Evolutionary conservation across 1,140 invertebrate species (phyloP).

Genomic region (Theocolax elegans): DNA sequence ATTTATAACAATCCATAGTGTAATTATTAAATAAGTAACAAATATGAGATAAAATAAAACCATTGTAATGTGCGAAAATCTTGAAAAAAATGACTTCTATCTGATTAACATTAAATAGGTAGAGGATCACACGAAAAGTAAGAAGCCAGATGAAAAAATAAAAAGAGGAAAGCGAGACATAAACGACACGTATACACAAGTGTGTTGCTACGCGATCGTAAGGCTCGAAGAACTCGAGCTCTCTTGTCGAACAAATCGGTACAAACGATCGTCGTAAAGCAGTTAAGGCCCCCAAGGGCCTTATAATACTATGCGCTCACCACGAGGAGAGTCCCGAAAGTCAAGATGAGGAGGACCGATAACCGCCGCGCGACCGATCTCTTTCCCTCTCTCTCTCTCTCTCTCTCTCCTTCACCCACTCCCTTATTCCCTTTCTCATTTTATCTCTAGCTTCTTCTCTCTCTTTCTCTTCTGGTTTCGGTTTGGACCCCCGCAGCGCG

Average conservation of each 20-base stretch:
- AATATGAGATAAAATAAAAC: no score
- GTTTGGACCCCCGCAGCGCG: conserved; percentile 60
- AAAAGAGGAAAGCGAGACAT: neutral
- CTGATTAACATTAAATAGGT: no score
- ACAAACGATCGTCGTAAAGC: conserved; percentile 70
- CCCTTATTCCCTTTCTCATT: conserved; percentile 39
- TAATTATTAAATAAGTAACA: no score
- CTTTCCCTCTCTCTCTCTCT: conserved; percentile 13
- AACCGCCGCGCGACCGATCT: conserved; percentile 49
- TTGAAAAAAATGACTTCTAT: no score
- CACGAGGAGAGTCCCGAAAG: conserved; percentile 51
- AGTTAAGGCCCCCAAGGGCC: conserved; percentile 60
- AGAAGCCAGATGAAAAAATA: neutral
- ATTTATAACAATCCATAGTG: no score
- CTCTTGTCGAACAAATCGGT: conserved; percentile 69
- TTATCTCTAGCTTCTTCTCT: conserved; percentile 38
- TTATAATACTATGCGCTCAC: conserved; percentile 56
- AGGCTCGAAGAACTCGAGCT: conserved; percentile 13
- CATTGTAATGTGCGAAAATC: no score
- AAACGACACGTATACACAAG: neutral
- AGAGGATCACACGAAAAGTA: no score
- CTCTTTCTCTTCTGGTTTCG: conserved; percentile 45
- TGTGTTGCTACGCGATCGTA: conserved; percentile 5
- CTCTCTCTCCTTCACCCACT: conserved; percentile 28
- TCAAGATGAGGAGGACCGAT: conserved; percentile 66